A percentile compares a stretch with the other conserved stretches of the same genome.
phyloP scores from a whole-genome alignment of 2,888 invertebrate genomes.

The Drosophila subsilvestris region DNA sequence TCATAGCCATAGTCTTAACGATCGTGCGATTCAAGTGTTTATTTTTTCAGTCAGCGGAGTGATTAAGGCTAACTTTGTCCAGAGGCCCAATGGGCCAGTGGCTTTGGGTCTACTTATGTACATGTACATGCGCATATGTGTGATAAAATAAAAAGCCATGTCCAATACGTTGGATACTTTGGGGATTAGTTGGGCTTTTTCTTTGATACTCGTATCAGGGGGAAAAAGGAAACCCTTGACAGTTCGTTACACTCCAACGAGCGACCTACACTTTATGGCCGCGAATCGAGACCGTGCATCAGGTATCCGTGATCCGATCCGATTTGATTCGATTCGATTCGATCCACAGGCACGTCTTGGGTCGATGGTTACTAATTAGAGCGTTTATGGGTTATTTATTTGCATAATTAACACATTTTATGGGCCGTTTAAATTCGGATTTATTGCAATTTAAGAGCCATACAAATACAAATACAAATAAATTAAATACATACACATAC shows the following conservation, averaged over 20 bases:
- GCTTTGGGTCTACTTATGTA: slow-evolving; percentile 24
- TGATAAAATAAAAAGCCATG: slow-evolving; percentile 12
- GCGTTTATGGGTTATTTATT: slow-evolving; percentile 75
- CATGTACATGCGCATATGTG: background rate
- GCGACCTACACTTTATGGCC: background rate
- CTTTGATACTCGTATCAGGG: background rate
- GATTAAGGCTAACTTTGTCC: slow-evolving; percentile 32
- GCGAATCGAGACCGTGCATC: slow-evolving; percentile 11
- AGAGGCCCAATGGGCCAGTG: slow-evolving; percentile 8
- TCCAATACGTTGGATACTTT: background rate
- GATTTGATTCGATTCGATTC: slow-evolving; percentile 27
- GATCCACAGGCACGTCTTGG: slow-evolving; percentile 63
- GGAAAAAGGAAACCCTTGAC: slow-evolving; percentile 4
- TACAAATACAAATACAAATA: slow-evolving; percentile 51
- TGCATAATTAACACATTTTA: slow-evolving; percentile 74
- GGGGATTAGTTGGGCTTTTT: slow-evolving; percentile 9
- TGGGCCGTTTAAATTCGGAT: slow-evolving; percentile 72
- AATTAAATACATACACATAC: slow-evolving; percentile 26
- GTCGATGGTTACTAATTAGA: slow-evolving; percentile 73
- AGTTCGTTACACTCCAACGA: slow-evolving; percentile 9
- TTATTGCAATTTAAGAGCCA: slow-evolving; percentile 73
- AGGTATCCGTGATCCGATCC: slow-evolving; percentile 13
- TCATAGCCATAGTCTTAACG: slow-evolving; percentile 19
- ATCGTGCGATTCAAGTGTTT: slow-evolving; percentile 24
- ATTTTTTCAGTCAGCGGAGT: slow-evolving; percentile 12